These are phyloP conservation scores for Myzus persicae DNA, from an alignment of 1,140 invertebrate genomes.

Conservation along the genomic window DNA sequence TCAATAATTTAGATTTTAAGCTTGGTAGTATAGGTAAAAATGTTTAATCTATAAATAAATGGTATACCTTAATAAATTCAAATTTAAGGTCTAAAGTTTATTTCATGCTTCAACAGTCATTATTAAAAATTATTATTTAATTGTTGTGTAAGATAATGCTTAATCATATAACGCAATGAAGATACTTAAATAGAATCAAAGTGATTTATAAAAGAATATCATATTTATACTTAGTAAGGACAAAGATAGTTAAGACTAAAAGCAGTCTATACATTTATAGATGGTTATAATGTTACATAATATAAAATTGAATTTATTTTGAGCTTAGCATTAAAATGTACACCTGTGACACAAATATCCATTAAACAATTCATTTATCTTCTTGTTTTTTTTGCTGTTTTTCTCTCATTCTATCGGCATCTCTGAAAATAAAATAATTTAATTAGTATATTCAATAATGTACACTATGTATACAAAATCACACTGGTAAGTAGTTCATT, in stretches of 20 bases:
- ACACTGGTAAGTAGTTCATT: too few relatives aligned
- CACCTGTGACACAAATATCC: neutral
- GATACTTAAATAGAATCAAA: neutral
- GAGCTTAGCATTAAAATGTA: neutral
- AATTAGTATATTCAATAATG: slow-evolving; percentile 46
- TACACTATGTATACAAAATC: neutral
- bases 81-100: neutral
- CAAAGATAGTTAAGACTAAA: slow-evolving; percentile 1
- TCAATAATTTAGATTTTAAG: neutral
- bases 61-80: neutral
- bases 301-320: slow-evolving; percentile 37
- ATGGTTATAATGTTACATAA: neutral
- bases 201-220: neutral
- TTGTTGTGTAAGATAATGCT: neutral
- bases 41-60: neutral
- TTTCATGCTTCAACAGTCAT: neutral
- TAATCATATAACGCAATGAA: neutral
- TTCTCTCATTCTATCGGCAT: slow-evolving; percentile 82
- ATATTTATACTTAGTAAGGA: neutral
- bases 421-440: slow-evolving; percentile 67
- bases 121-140: slow-evolving; percentile 1
- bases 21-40: neutral
- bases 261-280: neutral
- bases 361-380: slow-evolving; percentile 26
- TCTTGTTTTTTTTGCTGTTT: slow-evolving; percentile 70